Percentiles rank a stretch among this genome's conserved stretches.
phyloP scores from a whole-genome alignment of 2,888 invertebrate genomes.

The Mythimna lalbum region DNA sequence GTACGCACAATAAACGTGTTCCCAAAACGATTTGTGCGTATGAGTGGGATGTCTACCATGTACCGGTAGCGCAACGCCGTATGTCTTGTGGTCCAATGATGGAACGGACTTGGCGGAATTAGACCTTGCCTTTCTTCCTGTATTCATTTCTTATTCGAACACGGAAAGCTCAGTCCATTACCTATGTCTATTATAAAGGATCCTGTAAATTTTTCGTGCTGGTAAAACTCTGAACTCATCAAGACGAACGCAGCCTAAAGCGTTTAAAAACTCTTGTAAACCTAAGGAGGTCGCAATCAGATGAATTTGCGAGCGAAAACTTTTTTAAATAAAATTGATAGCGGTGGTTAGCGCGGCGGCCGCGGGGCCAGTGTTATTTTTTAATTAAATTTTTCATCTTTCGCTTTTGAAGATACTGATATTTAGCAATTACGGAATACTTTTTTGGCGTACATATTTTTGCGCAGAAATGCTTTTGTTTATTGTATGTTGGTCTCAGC shows the following conservation, averaged over 20 bases:
- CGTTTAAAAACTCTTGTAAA: conserved; percentile 78
- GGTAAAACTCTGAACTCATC: conserved; percentile 63
- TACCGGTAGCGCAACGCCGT: too few relatives aligned
- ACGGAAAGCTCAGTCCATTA: not conserved
- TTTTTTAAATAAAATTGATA: conserved; percentile 78
- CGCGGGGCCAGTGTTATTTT: conserved; percentile 70
- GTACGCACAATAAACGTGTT: too few relatives aligned
- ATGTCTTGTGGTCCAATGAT: too few relatives aligned
- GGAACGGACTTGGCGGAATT: too few relatives aligned
- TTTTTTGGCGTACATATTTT: conserved; percentile 61
- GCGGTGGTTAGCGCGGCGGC: conserved; percentile 61
- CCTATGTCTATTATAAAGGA: not conserved
- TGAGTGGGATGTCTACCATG: too few relatives aligned
- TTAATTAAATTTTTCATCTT: conserved; percentile 76
- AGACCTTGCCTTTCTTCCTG: not conserved
- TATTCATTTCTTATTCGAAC: not conserved
- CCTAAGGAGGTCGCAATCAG: conserved; percentile 76
- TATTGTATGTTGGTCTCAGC: conserved; percentile 21
- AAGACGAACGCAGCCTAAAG: conserved; percentile 64
- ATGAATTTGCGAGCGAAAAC: conserved; percentile 75
- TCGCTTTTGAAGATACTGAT: conserved; percentile 69
- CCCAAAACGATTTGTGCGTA: too few relatives aligned
- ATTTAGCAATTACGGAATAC: conserved; percentile 70
- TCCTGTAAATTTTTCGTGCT: conserved; percentile 39
- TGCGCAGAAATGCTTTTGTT: conserved; percentile 45